These are phyloP conservation scores for Scomber colias DNA, from an alignment of 2,113 vertebrate species.

Conservation along the genomic window DNA sequence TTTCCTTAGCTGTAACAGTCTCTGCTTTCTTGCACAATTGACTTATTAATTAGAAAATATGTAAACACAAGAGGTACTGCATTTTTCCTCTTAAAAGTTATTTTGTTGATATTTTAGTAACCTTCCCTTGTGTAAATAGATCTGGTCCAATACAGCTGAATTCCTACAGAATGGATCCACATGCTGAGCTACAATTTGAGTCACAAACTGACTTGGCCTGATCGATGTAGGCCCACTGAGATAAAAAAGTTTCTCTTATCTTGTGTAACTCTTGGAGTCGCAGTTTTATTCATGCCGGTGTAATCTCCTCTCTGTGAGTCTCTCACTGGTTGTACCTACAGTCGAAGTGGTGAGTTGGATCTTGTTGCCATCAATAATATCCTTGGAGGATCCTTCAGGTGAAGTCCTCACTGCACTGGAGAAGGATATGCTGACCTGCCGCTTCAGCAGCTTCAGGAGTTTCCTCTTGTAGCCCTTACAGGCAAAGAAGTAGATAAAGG, in stretches of 20 bases:
- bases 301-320: conserved; percentile 42
- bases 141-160: neutral
- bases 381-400: conserved; percentile 90
- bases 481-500: conserved; percentile 98
- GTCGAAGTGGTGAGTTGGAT: conserved; percentile 70
- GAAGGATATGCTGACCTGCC: conserved; percentile 90
- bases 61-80: conserved; percentile 5
- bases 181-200: neutral
- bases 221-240: neutral
- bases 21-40: neutral
- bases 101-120: neutral
- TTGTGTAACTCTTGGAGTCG: neutral
- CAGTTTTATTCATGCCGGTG: neutral
- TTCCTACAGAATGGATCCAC: neutral
- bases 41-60: neutral
- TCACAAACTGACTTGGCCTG: neutral
- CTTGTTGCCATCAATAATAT: conserved; percentile 74
- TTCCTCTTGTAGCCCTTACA: conserved; percentile 98
- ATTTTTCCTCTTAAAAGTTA: conserved; percentile 8
- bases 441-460: conserved; percentile 90
- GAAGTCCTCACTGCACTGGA: conserved; percentile 91
- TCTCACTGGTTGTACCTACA: conserved; percentile 14
- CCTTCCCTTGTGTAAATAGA: neutral
- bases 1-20: neutral
- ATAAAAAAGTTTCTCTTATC: conserved; percentile 1